phyloP scores from a whole-genome alignment of 2,888 invertebrate genomes.

The Hydroisotoma schaefferi region DNA sequence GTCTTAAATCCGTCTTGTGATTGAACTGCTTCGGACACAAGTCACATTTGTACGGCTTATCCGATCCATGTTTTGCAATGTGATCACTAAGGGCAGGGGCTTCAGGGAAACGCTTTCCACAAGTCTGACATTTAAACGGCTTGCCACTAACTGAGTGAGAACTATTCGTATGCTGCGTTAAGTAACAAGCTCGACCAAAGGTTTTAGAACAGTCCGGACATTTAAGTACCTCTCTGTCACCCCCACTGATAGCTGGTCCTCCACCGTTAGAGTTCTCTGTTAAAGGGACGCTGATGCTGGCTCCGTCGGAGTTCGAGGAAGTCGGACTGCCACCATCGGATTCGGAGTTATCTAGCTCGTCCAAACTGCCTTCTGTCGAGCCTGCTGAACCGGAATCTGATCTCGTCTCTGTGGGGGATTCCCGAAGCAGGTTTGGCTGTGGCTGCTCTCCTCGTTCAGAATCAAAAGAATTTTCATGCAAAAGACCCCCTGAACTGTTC shows the following conservation, averaged over 20 bases:
- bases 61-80: conserved; percentile 70
- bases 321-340: conserved; percentile 17
- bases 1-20: conserved; percentile 81
- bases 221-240: conserved; percentile 53
- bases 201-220: conserved; percentile 79
- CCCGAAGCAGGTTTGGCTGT: too few relatives aligned
- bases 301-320: conserved; percentile 17
- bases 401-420: background rate
- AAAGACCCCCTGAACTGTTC: conserved; percentile 16
- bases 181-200: conserved; percentile 80
- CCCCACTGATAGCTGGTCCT: conserved; percentile 5
- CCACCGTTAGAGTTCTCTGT: background rate
- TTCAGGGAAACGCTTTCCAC: conserved; percentile 77
- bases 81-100: conserved; percentile 57
- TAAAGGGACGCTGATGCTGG: too few relatives aligned
- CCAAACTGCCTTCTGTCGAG: conserved; percentile 34
- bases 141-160: conserved; percentile 81
- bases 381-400: conserved; percentile 5
- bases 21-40: conserved; percentile 61
- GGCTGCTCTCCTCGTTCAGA: background rate
- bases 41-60: conserved; percentile 82
- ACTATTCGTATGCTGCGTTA: conserved; percentile 86
- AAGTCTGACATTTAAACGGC: conserved; percentile 77
- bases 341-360: conserved; percentile 19
- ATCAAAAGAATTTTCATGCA: conserved; percentile 18